Evolutionary conservation across 1,140 invertebrate species (phyloP).

Genomic region (Gryon sp.): DNA sequence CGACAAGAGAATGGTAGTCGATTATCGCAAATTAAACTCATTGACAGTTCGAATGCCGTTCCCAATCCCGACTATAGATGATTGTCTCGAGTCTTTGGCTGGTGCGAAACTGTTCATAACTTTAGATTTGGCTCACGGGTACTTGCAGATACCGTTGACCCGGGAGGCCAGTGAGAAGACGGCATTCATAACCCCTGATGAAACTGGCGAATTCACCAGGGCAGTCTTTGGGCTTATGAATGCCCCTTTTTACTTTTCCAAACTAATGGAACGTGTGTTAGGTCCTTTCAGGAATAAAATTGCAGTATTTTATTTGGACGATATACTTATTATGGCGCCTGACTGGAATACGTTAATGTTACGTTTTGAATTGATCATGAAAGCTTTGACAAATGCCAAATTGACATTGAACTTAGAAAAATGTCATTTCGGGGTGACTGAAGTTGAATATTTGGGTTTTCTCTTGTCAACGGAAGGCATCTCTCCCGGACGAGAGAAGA

Average conservation of each 20-base stretch:
- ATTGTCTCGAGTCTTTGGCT: not conserved
- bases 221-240: not conserved
- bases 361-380: conserved; percentile 38
- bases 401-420: not conserved
- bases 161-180: not conserved
- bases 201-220: not conserved
- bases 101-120: conserved; percentile 1
- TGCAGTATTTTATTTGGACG: not conserved
- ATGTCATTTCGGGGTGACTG: not conserved
- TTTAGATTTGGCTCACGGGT: not conserved
- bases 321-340: conserved; percentile 53
- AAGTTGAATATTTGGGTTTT: conserved; percentile 3
- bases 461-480: not conserved
- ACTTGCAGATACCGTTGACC: too few species aligned
- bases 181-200: conserved; percentile 2
- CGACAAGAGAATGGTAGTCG: not conserved
- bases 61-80: not conserved
- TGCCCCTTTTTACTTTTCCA: conserved; percentile 1
- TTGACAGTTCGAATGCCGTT: not conserved
- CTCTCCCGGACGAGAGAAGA: not conserved
- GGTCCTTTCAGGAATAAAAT: not conserved
- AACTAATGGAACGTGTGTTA: not conserved
- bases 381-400: not conserved
- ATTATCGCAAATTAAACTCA: not conserved
- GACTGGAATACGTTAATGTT: conserved; percentile 42